phyloP scores from a whole-genome alignment of 2,113 vertebrate species.

The Bothrops jararaca region DNA sequence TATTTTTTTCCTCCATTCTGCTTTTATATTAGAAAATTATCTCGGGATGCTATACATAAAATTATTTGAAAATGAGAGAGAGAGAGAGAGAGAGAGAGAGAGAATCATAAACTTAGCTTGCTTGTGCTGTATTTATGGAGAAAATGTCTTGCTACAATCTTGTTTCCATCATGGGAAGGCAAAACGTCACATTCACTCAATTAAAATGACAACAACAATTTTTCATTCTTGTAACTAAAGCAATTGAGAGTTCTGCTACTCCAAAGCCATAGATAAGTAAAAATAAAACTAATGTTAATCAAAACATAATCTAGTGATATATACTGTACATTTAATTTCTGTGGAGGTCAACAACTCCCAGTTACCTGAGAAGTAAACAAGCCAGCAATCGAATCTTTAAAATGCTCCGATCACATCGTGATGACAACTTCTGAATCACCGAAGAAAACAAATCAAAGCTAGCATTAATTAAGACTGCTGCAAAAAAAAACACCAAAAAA shows the following conservation, averaged over 20 bases:
- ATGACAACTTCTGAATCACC: slow-evolving; percentile 7
- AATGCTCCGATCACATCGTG: slow-evolving; percentile 11
- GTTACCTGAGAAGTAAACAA: slow-evolving; percentile 3
- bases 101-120: background rate
- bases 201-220: background rate
- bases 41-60: background rate
- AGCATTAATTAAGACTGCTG: background rate
- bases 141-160: background rate
- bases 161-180: background rate
- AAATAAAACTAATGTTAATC: background rate
- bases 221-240: background rate
- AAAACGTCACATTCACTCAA: background rate
- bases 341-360: background rate
- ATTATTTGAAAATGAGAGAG: background rate
- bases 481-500: background rate
- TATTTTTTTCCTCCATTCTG: background rate
- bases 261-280: background rate
- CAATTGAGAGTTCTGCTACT: background rate
- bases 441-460: slow-evolving; percentile 11
- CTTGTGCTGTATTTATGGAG: background rate
- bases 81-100: too few relatives aligned
- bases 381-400: slow-evolving; percentile 6
- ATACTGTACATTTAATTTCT: background rate
- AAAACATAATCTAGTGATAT: slow-evolving; percentile 16
- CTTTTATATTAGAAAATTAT: background rate